phyloP scores from a whole-genome alignment of 2,797 vertebrate genomes.

The Spinus olivaceus region DNA sequence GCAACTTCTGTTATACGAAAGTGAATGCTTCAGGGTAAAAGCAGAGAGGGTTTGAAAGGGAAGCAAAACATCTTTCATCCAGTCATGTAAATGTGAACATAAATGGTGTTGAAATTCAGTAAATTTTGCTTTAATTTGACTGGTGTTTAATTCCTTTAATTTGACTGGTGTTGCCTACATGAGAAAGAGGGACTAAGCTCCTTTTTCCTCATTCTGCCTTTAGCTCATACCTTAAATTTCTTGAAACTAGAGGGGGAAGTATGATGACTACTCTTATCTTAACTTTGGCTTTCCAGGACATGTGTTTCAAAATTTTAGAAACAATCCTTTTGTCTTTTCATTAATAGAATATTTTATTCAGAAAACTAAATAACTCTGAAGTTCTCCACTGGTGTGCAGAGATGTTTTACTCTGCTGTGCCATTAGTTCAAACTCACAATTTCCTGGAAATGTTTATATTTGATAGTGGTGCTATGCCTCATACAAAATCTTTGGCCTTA shows the following conservation, averaged over 20 bases:
- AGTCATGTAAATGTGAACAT: not conserved
- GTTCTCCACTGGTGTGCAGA: not conserved
- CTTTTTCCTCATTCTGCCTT: not conserved
- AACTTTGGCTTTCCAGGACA: not conserved
- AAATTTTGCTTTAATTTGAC: not conserved
- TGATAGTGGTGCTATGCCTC: not conserved
- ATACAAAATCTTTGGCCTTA: not conserved
- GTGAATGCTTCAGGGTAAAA: not conserved
- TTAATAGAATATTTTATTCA: not conserved
- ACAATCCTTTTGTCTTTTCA: not conserved
- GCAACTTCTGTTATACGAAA: not conserved
- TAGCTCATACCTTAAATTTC: not conserved
- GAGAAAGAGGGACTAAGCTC: not conserved
- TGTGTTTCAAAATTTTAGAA: not conserved
- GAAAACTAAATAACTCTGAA: not conserved
- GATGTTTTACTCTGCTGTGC: not conserved
- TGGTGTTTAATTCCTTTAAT: no score
- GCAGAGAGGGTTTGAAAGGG: not conserved
- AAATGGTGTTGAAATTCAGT: not conserved
- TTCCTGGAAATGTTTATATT: not conserved
- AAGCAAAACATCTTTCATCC: not conserved
- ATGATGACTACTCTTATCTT: not conserved
- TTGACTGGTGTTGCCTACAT: not conserved
- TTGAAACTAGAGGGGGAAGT: not conserved
- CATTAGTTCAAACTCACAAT: not conserved